Conservation (phyloP, 2,888 invertebrate species). For the Agrenia bidenticulata region DNA sequence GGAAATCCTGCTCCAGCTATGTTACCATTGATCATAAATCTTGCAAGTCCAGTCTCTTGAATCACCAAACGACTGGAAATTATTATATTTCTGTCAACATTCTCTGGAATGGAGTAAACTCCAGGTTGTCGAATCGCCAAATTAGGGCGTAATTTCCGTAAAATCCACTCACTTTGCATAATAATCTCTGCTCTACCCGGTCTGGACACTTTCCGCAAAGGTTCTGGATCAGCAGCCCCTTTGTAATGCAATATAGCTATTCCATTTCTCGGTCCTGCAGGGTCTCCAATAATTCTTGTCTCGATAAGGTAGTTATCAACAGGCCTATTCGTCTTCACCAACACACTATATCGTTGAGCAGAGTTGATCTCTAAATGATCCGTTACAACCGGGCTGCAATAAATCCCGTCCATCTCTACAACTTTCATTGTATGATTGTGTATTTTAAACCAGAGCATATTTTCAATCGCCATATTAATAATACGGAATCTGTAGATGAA, state of each 20-base stretch:
- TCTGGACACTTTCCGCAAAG: slow-evolving; percentile 24
- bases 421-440: slow-evolving; percentile 33
- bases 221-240: slow-evolving; percentile 32
- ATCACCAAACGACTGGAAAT: slow-evolving; percentile 24
- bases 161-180: slow-evolving; percentile 27
- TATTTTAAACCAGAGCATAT: slow-evolving; percentile 31
- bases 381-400: slow-evolving; percentile 30
- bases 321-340: slow-evolving; percentile 38
- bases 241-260: slow-evolving; percentile 38
- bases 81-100: slow-evolving; percentile 26
- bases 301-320: slow-evolving; percentile 34
- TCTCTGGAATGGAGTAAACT: slow-evolving; percentile 38
- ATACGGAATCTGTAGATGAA: slow-evolving; percentile 39
- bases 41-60: not conserved
- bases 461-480: slow-evolving; percentile 28
- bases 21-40: slow-evolving; percentile 37
- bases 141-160: slow-evolving; percentile 32
- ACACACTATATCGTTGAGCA: slow-evolving; percentile 38
- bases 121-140: slow-evolving; percentile 22
- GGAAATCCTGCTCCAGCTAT: slow-evolving; percentile 12
- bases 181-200: slow-evolving; percentile 12
- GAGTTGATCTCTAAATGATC: slow-evolving; percentile 38
- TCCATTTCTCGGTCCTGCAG: slow-evolving; percentile 39
- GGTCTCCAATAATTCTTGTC: slow-evolving; percentile 29
- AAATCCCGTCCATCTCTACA: slow-evolving; percentile 43